These are phyloP conservation scores for Rostratula benghalensis DNA, from an alignment of 2,113 vertebrate genomes.

Conservation along the genomic window DNA sequence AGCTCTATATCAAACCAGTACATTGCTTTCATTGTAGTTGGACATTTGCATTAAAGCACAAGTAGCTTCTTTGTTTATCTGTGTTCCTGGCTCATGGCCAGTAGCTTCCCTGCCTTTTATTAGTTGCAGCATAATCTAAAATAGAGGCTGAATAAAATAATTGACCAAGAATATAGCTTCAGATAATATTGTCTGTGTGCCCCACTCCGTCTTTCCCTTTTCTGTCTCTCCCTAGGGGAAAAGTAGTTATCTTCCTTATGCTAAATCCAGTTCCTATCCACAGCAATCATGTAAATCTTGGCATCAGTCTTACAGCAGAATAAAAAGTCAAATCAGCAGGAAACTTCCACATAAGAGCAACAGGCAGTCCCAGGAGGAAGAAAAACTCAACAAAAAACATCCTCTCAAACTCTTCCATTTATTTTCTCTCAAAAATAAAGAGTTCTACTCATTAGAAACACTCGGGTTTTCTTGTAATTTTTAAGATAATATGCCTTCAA, in stretches of 20 bases:
- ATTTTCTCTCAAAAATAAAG: conserved; percentile 67
- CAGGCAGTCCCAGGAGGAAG: conserved; percentile 41
- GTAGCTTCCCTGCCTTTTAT: conserved; percentile 59
- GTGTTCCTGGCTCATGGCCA: conserved; percentile 39
- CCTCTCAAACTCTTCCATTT: conserved; percentile 56
- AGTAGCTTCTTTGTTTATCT: conserved; percentile 47
- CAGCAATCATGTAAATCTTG: conserved; percentile 71
- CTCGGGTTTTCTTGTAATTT: conserved; percentile 67
- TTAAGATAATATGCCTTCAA: conserved; percentile 59
- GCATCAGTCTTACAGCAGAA: conserved; percentile 45
- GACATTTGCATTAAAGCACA: conserved; percentile 12
- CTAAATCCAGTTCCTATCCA: conserved; percentile 68
- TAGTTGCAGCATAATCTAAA: conserved; percentile 62
- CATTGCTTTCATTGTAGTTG: not conserved
- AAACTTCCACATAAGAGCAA: conserved; percentile 64
- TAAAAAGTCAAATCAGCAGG: conserved; percentile 68
- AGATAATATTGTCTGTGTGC: conserved; percentile 58
- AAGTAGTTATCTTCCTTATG: conserved; percentile 67
- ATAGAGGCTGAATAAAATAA: conserved; percentile 71
- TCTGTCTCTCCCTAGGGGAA: conserved; percentile 69
- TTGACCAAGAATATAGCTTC: conserved; percentile 61
- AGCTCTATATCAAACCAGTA: not conserved
- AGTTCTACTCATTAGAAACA: conserved; percentile 64
- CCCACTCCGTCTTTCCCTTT: conserved; percentile 56
- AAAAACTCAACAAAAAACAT: not conserved